Evolutionary conservation across 2,888 invertebrate genomes (phyloP).

Genomic region (Margaritifera margaritifera): DNA sequence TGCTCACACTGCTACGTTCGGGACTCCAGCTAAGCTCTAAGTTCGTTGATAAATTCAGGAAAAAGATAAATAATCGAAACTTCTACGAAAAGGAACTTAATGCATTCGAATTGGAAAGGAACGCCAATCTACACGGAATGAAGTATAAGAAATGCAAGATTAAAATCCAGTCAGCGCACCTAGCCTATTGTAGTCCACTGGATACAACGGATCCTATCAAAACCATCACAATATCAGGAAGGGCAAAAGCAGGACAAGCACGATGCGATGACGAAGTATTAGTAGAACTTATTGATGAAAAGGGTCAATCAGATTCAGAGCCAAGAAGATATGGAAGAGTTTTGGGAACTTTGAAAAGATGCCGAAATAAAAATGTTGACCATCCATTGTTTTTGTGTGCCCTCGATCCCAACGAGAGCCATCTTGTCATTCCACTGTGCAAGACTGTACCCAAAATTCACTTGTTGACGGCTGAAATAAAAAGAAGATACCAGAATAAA

Average conservation of each 20-base stretch:
- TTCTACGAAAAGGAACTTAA: too few species aligned
- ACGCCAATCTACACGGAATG: conserved; percentile 12
- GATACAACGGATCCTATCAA: conserved; percentile 13
- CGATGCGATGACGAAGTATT: conserved; percentile 46
- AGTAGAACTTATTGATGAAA: conserved; percentile 33
- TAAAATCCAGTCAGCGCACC: conserved; percentile 33
- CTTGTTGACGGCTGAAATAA: conserved; percentile 14
- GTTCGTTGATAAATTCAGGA: too few species aligned
- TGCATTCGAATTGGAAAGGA: not conserved
- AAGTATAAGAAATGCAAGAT: conserved; percentile 35
- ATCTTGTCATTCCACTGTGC: conserved; percentile 40
- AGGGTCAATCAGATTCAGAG: conserved; percentile 7
- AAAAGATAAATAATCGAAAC: too few species aligned
- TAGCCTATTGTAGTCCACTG: conserved; percentile 31
- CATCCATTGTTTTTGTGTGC: conserved; percentile 29
- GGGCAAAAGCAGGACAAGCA: conserved; percentile 41
- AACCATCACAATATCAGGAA: conserved; percentile 39
- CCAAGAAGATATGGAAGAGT: conserved; percentile 19
- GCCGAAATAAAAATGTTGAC: conserved; percentile 20
- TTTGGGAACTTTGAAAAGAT: conserved; percentile 18
- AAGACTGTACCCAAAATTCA: conserved; percentile 38
- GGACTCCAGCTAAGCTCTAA: too few species aligned
- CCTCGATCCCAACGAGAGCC: conserved; percentile 34
- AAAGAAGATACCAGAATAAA: not conserved
- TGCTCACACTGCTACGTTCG: too few species aligned